phyloP scores from a whole-genome alignment of 2,888 invertebrate genomes.

The Mythimna impura region DNA sequence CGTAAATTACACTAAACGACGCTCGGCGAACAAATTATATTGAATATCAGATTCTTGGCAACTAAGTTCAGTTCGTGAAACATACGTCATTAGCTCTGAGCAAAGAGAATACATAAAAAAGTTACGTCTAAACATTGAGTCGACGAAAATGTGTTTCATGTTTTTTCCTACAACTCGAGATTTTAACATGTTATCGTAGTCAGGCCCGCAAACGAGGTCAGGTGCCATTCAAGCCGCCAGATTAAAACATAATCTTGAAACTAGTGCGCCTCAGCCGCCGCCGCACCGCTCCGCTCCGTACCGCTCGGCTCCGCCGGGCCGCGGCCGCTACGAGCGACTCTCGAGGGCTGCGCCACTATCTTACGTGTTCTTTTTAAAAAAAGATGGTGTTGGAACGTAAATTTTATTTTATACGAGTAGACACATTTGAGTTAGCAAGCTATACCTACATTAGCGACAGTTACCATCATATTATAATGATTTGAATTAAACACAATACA shows the following conservation, averaged over 20 bases:
- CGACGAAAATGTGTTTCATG: constrained; percentile 12
- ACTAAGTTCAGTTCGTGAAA: background rate
- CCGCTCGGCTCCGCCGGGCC: background rate
- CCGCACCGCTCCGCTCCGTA: background rate
- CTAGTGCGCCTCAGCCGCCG: background rate
- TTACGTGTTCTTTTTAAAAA: constrained; percentile 4
- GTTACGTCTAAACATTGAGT: background rate
- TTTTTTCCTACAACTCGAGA: constrained; percentile 15
- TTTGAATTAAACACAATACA: background rate
- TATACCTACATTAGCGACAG: background rate
- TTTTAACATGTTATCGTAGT: constrained; percentile 23
- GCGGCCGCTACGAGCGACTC: background rate
- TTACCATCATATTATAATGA: background rate
- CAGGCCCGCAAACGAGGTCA: constrained; percentile 42
- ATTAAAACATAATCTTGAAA: constrained; percentile 42
- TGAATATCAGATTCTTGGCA: constrained; percentile 1
- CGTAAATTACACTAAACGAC: background rate
- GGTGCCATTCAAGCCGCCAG: constrained; percentile 35
- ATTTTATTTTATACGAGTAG: background rate
- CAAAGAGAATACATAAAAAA: constrained; percentile 12
- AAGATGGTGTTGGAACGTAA: background rate
- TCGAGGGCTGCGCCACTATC: background rate
- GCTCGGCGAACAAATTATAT: constrained; percentile 5
- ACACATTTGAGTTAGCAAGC: background rate
- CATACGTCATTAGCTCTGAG: background rate